Evolutionary conservation across 2,113 vertebrate species (phyloP), one percentile per base, ranked within the genome.

Genomic region (Cheilinus undulatus): DNA sequence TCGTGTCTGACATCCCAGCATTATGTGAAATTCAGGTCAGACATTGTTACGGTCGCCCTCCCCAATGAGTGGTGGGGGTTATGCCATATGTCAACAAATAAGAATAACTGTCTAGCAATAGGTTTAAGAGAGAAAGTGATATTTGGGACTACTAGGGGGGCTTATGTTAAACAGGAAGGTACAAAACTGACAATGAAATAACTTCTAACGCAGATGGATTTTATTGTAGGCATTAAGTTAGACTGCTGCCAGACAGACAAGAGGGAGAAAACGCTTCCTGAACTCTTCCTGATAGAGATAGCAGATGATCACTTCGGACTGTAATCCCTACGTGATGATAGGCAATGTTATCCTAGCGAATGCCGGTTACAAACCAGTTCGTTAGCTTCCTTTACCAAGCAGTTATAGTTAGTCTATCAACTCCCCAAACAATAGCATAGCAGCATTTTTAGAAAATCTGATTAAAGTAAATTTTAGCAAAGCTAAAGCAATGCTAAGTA

Each of bases 41-140:
- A 89, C 81, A 82, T 91, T 90, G 88, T 88, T 86, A 67, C 53
- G 61, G 78, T 69, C 72, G 17, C 51, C 74, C 65, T 86, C 83
- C 62, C 67, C 34, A 28, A 45, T 72, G 60, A 73, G 23, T 51
- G 73, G 80, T 59, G 82, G 80, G 86, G 88, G 80, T 68, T 48
- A 73, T 67, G 60, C 87, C 91, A 91, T 91, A 90, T 90, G 88
- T 89, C 84, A 85, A 69, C 76, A 81, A 58, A 76, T 76, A 69
- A 34, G 54, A 36, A 38, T 7, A 70, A 71, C 28, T 61, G 57
- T 54, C 11, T 2, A 26, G 45, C 23, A 46, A 20, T 56, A 5
- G 13, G 13, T 45, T 49, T 0, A 42, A 7, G 7, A 17, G 28
- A 66, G 26, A 51, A 42, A 50, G 38, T 40, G 17, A 14, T 3